A percentile compares a stretch with the other conserved stretches of the same genome.
Evolutionary conservation across 2,797 vertebrate genomes (phyloP).

Genomic region (Leptodactylus fallax): DNA sequence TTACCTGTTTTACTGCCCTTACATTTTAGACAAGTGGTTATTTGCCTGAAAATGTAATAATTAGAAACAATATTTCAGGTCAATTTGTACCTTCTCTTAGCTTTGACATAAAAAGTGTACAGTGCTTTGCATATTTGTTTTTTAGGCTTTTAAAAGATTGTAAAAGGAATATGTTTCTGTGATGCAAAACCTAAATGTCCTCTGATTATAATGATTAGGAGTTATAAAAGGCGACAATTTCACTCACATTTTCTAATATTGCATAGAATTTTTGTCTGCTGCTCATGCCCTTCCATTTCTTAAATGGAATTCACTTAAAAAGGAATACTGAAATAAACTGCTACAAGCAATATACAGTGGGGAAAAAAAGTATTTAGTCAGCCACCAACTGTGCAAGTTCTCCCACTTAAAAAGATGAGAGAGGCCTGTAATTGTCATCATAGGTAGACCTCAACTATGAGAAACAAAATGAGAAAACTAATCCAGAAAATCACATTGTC

Average conservation of each 20-base stretch:
- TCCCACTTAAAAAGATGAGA: too few species aligned
- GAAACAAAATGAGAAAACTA: too few species aligned
- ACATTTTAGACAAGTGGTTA: background rate
- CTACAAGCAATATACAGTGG: background rate
- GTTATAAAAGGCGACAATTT: constrained; percentile 28
- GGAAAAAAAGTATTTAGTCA: too few species aligned
- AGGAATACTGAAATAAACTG: background rate
- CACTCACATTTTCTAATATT: constrained; percentile 4
- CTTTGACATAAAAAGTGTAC: background rate
- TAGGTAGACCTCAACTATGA: too few species aligned
- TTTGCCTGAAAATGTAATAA: constrained; percentile 8
- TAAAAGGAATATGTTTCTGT: constrained; percentile 7
- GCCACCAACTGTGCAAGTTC: too few species aligned
- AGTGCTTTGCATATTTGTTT: constrained; percentile 6
- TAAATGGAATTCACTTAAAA: constrained; percentile 12
- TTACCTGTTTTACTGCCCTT: background rate
- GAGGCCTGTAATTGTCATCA: too few species aligned
- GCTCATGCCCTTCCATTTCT: background rate
- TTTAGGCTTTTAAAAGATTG: constrained; percentile 28
- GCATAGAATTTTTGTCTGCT: background rate
- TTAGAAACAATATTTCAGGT: constrained; percentile 23
- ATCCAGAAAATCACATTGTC: too few species aligned
- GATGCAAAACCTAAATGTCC: background rate
- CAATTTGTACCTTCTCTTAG: background rate
- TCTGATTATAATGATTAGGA: constrained; percentile 20